Evolutionary conservation across 2,888 invertebrate species (phyloP).

Genomic region (Helleia helle): DNA sequence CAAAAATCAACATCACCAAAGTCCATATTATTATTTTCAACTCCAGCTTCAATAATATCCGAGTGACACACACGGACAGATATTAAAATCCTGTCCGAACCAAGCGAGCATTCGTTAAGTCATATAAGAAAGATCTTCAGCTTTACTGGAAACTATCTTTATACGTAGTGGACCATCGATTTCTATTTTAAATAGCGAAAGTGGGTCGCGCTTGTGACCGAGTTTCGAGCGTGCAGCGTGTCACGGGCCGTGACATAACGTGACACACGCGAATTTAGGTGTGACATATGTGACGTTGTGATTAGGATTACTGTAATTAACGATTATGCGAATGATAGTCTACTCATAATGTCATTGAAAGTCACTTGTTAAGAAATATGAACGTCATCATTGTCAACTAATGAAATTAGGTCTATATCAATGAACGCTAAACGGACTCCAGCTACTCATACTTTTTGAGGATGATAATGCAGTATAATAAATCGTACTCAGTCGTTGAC

Average conservation of each 20-base stretch:
- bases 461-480: no score
- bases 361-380: no score
- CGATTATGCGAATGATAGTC: no score
- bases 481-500: no score
- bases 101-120: conserved; percentile 2
- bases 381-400: no score
- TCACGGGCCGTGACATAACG: background rate
- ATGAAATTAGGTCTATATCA: no score
- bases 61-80: background rate
- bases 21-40: no score
- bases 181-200: conserved; percentile 26
- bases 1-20: no score
- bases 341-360: no score
- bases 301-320: no score
- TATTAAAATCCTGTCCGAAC: conserved; percentile 4
- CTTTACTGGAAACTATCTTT: conserved; percentile 7
- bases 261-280: background rate
- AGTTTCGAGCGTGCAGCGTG: conserved; percentile 14
- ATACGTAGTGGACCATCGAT: conserved; percentile 24
- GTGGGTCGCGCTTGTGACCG: conserved; percentile 26
- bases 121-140: background rate
- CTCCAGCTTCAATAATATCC: conserved; percentile 5
- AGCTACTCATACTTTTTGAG: no score
- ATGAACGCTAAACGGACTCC: no score
- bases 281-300: background rate